Evolutionary conservation across 2,113 vertebrate species (phyloP).

Genomic region (Callaeas wilsoni): DNA sequence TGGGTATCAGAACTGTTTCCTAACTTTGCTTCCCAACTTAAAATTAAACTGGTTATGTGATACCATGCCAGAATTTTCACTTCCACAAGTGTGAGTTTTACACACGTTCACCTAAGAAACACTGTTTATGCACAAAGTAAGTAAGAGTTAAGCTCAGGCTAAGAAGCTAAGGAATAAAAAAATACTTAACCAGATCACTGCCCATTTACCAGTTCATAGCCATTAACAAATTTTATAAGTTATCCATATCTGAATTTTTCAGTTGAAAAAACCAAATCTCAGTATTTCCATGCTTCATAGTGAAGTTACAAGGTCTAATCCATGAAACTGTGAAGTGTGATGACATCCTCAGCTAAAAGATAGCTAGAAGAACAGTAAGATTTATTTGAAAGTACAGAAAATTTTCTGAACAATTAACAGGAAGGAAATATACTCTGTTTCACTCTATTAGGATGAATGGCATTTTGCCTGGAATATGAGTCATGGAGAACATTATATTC

Average conservation of each 20-base stretch:
- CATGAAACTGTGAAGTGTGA: neutral
- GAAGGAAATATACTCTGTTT: neutral
- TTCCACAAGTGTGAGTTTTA: neutral
- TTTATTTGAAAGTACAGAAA: constrained; percentile 8
- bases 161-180: neutral
- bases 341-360: neutral
- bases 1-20: neutral
- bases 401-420: neutral
- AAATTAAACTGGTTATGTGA: neutral
- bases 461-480: constrained; percentile 41
- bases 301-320: neutral
- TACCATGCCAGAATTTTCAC: neutral
- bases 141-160: neutral
- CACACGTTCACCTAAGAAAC: neutral
- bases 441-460: neutral
- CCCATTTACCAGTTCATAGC: neutral
- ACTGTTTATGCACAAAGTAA: neutral
- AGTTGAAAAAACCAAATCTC: neutral
- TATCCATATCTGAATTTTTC: neutral
- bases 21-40: neutral
- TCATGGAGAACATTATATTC: neutral
- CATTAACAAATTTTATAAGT: neutral
- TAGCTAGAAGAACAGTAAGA: neutral
- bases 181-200: neutral
- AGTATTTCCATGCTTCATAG: neutral